Evolutionary conservation across 2,888 invertebrate species (phyloP), one percentile per base, ranked within the genome.

Genomic region (Ophion costatus): DNA sequence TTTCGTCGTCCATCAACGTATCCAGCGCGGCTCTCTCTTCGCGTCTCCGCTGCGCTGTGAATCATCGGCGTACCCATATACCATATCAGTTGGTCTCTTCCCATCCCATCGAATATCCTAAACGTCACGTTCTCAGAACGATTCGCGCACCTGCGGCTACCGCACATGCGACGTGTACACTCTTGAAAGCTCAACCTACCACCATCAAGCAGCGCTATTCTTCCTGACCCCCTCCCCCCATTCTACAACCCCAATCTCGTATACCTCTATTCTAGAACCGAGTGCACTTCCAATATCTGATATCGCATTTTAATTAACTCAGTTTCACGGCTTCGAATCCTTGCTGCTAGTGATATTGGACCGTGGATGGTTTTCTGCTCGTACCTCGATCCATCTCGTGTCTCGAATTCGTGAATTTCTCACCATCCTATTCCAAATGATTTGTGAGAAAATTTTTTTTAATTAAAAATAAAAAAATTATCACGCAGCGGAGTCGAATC

Each of bases 241-340:
- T 24, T 63, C 38, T 45, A 38, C 78, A 71, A 17, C 56, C 9
- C 38, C 45, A 6, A 0, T 42, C n/a, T 4, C 33, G 24, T 22
- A 11, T 11, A 51, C 51, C 20, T n/a, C 14, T 38, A 6, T 57
- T 17, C 51, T 9, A 56, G 82, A 59, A 73, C 84, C 79, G 81
- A 84, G 85, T 79, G 84, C 86, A 88, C 88, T 87, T 87, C 89
- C 90, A 88, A 90, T 90, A 90, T 90, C 88, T 89, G 90, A 90
- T 90, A 90, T 88, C 88, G 82, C 87, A 86, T 88, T 90, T 90
- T 90, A 90, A 90, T 89, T 90, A 89, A 90, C 88, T 89, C 88
- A 88, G 88, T 88, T 87, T 89, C 88, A 71, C 86, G 85, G 84
- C 71, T 82, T 61, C 76, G 59, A 78, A 85, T 80, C 87, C 83